These are phyloP conservation scores for Dermatemys mawii DNA, from an alignment of 2,113 vertebrate species.

Conservation along the genomic window DNA sequence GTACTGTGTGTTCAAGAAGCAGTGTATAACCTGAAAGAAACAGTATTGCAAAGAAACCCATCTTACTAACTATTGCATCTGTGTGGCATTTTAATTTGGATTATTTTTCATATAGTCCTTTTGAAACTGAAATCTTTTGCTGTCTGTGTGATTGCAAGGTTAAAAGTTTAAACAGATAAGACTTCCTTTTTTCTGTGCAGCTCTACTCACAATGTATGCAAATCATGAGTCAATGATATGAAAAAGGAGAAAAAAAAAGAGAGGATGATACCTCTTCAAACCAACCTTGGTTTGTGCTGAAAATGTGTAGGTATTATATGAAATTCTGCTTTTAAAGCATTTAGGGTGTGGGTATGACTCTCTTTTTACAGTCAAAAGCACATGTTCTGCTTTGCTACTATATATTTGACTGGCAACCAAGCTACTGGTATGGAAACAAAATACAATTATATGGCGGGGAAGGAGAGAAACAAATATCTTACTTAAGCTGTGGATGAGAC, in stretches of 20 bases:
- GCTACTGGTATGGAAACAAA: background rate
- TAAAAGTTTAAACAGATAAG: slow-evolving; percentile 58
- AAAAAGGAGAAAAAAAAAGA: slow-evolving; percentile 29
- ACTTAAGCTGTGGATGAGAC: slow-evolving; percentile 96
- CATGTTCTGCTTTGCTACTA: rapidly evolving
- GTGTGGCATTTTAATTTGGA: rapidly evolving
- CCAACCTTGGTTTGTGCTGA: background rate
- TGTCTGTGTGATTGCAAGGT: slow-evolving; percentile 47
- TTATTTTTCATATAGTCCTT: background rate
- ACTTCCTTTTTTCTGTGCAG: slow-evolving; percentile 48
- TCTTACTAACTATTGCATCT: background rate
- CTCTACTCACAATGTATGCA: slow-evolving; percentile 34
- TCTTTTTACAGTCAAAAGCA: background rate
- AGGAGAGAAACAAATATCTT: slow-evolving; percentile 76
- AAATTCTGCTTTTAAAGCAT: background rate
- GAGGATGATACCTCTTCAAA: background rate
- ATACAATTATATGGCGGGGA: background rate
- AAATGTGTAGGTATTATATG: background rate
- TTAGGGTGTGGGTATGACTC: background rate
- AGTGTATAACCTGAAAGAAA: rapidly evolving
- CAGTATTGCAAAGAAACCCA: rapidly evolving
- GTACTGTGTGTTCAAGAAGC: background rate
- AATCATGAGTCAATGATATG: slow-evolving; percentile 60
- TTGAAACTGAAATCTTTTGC: background rate
- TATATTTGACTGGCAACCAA: background rate